Conservation (phyloP, 1,140 invertebrate species). For the honey bee (Apis mellifera) region Amel_HAv3.1 CM009943.2:4848501-4849000, state of each 20-base stretch:
- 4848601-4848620: slow-evolving; percentile 21
- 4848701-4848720: slow-evolving; percentile 49
- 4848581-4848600: not conserved
- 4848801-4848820: slow-evolving; percentile 32
- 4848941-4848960: no score
- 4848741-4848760: slow-evolving; percentile 55
- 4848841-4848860: slow-evolving; percentile 21
- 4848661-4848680: slow-evolving; percentile 29
- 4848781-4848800: slow-evolving; percentile 44
- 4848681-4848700: slow-evolving; percentile 42
- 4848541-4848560: not conserved
- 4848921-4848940: no score
- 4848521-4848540: no score
- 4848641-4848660: slow-evolving; percentile 38
- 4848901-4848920: not conserved
- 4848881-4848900: not conserved
- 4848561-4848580: slow-evolving; percentile 34
- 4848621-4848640: slow-evolving; percentile 14
- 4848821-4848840: slow-evolving; percentile 43
- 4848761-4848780: slow-evolving; percentile 59
- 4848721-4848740: slow-evolving; percentile 41
- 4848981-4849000: no score
- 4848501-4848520: not conserved
- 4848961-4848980: no score
- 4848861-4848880: slow-evolving; percentile 5